Percentiles rank a stretch among this genome's conserved stretches.
These are phyloP conservation scores for Hecatera dysodea DNA, from an alignment of 2,888 invertebrate species.

Conservation along the genomic window DNA sequence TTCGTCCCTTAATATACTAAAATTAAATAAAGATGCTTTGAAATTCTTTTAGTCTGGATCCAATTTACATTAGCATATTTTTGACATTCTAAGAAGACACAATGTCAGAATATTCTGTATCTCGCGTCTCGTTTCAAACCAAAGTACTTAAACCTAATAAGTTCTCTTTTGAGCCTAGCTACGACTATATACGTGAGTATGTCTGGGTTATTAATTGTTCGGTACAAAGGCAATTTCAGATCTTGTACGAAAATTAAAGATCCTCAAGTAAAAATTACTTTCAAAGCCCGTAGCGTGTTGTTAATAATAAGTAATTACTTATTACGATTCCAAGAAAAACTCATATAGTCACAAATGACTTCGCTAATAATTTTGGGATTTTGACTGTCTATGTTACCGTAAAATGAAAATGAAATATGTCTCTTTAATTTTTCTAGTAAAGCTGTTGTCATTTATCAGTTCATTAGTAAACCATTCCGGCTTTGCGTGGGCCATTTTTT, in stretches of 20 bases:
- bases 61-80: conserved; percentile 5
- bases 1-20: neutral
- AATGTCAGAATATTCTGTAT: neutral
- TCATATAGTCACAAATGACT: neutral
- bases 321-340: neutral
- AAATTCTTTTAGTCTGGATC: neutral
- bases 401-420: neutral
- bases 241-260: neutral
- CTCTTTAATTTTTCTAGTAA: neutral
- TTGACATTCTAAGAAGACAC: neutral
- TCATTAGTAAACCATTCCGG: no score
- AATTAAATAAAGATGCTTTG: neutral
- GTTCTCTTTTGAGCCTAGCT: neutral
- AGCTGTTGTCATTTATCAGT: no score
- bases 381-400: neutral
- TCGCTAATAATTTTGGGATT: neutral
- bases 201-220: conserved; percentile 3
- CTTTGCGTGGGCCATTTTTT: no score
- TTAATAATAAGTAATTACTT: neutral
- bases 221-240: neutral
- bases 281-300: neutral
- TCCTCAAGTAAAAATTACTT: neutral
- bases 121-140: neutral
- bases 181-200: neutral
- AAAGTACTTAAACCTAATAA: conserved; percentile 15